phyloP scores from a whole-genome alignment of 2,888 invertebrate species.

The Tupiocoris notatus region DNA sequence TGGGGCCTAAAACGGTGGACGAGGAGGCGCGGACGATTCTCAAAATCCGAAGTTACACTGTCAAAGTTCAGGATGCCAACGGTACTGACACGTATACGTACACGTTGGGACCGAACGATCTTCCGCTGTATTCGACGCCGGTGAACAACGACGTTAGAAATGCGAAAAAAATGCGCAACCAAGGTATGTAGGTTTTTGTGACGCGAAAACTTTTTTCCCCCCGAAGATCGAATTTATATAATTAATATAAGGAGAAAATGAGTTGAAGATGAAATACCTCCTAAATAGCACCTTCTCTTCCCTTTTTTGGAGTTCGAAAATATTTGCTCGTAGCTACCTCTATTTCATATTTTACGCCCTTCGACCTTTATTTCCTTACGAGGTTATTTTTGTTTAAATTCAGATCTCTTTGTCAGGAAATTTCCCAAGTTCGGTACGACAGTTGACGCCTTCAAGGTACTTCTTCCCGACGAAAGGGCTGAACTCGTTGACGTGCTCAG shows the following conservation, averaged over 20 bases:
- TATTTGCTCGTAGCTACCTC: too few species aligned
- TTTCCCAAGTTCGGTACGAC: slow-evolving; percentile 55
- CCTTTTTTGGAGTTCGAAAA: too few species aligned
- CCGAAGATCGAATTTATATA: too few species aligned
- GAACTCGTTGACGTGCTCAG: slow-evolving; percentile 52
- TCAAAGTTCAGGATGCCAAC: slow-evolving; percentile 52
- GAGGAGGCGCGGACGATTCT: slow-evolving; percentile 53
- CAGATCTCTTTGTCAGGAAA: slow-evolving; percentile 36
- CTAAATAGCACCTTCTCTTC: too few species aligned
- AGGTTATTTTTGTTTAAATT: not conserved
- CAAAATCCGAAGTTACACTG: slow-evolving; percentile 59
- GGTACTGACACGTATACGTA: slow-evolving; percentile 46
- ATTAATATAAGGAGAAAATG: too few species aligned
- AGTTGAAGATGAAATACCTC: too few species aligned
- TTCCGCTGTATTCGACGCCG: slow-evolving; percentile 43
- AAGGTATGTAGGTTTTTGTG: slow-evolving; percentile 21
- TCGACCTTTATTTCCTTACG: not conserved
- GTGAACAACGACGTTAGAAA: slow-evolving; percentile 26
- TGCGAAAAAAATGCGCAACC: slow-evolving; percentile 16
- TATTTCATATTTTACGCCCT: too few species aligned
- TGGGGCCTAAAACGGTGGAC: slow-evolving; percentile 47
- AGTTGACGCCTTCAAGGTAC: slow-evolving; percentile 58
- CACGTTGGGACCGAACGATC: slow-evolving; percentile 46
- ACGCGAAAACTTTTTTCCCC: too few species aligned
- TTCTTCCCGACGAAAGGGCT: slow-evolving; percentile 65